These are phyloP conservation scores for Poecile montanus DNA, from an alignment of 2,797 vertebrate genomes.

Conservation along the genomic window DNA sequence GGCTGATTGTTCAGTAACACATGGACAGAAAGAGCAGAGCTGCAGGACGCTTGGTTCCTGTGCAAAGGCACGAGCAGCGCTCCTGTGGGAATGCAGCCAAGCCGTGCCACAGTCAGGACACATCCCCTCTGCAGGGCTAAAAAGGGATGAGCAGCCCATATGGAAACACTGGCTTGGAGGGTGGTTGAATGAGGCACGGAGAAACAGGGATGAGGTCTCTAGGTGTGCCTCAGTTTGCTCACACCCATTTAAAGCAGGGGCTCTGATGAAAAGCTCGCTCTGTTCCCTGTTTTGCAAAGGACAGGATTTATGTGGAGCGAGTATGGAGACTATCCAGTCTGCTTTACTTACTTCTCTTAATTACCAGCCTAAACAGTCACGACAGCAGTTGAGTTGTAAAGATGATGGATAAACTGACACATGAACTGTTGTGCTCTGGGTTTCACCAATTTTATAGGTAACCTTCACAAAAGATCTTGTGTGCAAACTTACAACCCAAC, in stretches of 20 bases:
- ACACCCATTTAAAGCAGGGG: not conserved
- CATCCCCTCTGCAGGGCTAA: not conserved
- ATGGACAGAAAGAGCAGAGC: not conserved
- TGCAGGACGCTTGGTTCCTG: fast-evolving
- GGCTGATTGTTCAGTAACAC: not conserved
- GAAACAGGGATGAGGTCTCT: not conserved
- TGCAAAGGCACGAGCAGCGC: not conserved
- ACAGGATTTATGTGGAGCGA: not conserved
- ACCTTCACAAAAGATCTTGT: not conserved
- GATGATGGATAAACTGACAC: not conserved
- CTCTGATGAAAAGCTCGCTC: not conserved
- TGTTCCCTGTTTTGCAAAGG: not conserved
- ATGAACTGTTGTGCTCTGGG: not conserved
- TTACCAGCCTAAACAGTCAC: not conserved
- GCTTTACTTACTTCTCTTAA: not conserved
- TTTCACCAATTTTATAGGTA: not conserved
- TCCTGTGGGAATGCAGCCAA: not conserved
- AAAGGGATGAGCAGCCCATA: not conserved
- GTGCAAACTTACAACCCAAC: not conserved
- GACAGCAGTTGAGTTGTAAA: not conserved
- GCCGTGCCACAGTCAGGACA: not conserved
- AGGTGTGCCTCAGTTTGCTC: not conserved
- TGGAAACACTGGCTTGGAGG: not conserved
- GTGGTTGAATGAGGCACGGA: fast-evolving
- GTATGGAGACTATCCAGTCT: not conserved